Evolutionary conservation across 1,140 invertebrate species (phyloP).

Genomic region (Drosophila lacertosa): DNA sequence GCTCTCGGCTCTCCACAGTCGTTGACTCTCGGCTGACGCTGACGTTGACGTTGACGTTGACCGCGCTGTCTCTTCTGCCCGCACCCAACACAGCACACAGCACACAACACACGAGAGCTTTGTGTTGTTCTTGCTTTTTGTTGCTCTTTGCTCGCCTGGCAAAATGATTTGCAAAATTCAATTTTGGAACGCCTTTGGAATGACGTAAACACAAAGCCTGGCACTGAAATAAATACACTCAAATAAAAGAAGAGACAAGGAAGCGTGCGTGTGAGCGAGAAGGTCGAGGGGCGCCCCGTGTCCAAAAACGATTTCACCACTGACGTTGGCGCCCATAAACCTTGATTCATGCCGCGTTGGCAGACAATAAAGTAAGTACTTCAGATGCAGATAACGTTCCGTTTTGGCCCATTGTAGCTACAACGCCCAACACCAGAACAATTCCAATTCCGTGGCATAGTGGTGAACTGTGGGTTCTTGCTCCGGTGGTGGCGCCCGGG

Average conservation of each 20-base stretch:
- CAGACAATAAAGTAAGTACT: slow-evolving; percentile 59
- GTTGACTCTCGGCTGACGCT: slow-evolving; percentile 10
- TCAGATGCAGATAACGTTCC: slow-evolving; percentile 34
- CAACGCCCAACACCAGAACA: slow-evolving; percentile 1
- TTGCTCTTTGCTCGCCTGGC: slow-evolving; percentile 18
- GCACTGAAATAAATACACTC: slow-evolving; percentile 15
- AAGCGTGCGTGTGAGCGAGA: slow-evolving; percentile 3
- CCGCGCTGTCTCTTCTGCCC: neutral
- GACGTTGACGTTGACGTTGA: slow-evolving; percentile 5
- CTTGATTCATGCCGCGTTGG: slow-evolving; percentile 64
- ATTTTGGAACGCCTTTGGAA: slow-evolving; percentile 43
- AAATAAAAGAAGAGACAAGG: neutral
- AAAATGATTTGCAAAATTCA: slow-evolving; percentile 71
- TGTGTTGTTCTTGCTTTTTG: slow-evolving; percentile 11
- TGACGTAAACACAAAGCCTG: slow-evolving; percentile 53
- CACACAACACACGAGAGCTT: slow-evolving; percentile 31
- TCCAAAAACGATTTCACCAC: slow-evolving; percentile 64
- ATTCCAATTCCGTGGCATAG: slow-evolving; percentile 2
- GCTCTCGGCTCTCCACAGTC: slow-evolving; percentile 21
- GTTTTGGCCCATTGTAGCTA: slow-evolving; percentile 34
- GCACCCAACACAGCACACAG: neutral
- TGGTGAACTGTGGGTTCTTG: neutral
- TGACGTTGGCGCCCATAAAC: slow-evolving; percentile 47
- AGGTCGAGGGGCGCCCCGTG: slow-evolving; percentile 5
- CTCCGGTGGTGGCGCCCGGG: slow-evolving; percentile 5